phyloP scores from a whole-genome alignment of 2,797 vertebrate genomes.

The Cynopterus sphinx region DNA sequence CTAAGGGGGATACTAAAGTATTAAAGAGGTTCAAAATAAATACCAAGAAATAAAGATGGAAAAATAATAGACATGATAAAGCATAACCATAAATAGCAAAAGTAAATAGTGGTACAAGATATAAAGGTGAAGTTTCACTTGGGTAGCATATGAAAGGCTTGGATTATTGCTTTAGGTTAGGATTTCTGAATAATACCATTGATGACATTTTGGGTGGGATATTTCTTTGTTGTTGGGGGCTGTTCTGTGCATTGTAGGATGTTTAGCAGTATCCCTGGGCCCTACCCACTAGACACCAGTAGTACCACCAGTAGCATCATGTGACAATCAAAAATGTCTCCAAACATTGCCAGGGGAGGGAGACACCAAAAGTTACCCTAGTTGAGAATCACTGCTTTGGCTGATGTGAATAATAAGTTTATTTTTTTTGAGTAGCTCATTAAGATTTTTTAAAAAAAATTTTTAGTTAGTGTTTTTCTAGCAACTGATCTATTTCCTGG shows the following conservation, averaged over 20 bases:
- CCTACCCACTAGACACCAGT: not conserved
- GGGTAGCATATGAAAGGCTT: not conserved
- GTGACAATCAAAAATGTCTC: not conserved
- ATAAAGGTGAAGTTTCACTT: not conserved
- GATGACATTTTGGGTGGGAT: not conserved
- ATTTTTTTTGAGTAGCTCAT: conserved; percentile 36
- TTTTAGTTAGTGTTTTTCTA: conserved; percentile 4
- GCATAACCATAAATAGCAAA: not conserved
- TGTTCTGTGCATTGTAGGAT: not conserved
- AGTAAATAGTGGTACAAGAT: not conserved
- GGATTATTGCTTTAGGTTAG: not conserved
- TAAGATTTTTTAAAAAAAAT: not conserved
- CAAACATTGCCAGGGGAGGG: not conserved
- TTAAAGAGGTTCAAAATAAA: not conserved
- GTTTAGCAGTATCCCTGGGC: not conserved
- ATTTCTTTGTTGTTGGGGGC: not conserved
- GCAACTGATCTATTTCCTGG: not conserved
- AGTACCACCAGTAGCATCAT: too few species aligned
- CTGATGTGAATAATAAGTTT: not conserved
- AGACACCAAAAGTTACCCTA: not conserved
- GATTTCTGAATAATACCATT: not conserved
- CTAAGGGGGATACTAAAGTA: not conserved
- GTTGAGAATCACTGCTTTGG: not conserved
- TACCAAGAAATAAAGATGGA: not conserved
- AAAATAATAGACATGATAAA: not conserved